A percentile compares a stretch with the other conserved stretches of the same genome.
phyloP scores from a whole-genome alignment of 2,113 vertebrate genomes.

The Xenus cinereus region DNA sequence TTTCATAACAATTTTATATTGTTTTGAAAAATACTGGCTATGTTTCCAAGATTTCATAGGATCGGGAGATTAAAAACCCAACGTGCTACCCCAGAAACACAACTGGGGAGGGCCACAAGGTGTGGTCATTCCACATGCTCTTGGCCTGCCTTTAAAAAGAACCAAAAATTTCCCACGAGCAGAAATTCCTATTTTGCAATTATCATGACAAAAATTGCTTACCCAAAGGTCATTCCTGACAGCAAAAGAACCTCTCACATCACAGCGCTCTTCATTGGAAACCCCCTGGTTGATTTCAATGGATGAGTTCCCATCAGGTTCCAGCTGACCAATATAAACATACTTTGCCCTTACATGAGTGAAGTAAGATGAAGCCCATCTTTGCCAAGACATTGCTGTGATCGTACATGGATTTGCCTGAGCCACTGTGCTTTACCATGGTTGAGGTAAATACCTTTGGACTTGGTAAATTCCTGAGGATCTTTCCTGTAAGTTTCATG shows the following conservation, averaged over 20 bases:
- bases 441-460: not conserved
- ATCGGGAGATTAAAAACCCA: not conserved
- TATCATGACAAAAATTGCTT: not conserved
- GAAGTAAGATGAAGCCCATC: not conserved
- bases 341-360: fast-evolving
- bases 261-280: not conserved
- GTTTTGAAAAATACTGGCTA: not conserved
- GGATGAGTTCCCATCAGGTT: not conserved
- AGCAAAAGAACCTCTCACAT: not conserved
- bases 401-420: not conserved
- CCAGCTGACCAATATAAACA: fast-evolving
- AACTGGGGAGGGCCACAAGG: not conserved
- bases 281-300: not conserved
- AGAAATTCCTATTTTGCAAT: not conserved
- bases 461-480: not conserved
- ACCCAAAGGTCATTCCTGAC: not conserved
- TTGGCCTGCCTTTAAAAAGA: not conserved
- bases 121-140: not conserved
- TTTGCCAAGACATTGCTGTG: not conserved
- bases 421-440: not conserved
- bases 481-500: not conserved
- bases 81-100: not conserved
- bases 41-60: not conserved
- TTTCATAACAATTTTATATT: not conserved
- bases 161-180: not conserved